These are phyloP conservation scores for Okamejei kenojei DNA, from an alignment of 2,797 vertebrate species.

Conservation along the genomic window DNA sequence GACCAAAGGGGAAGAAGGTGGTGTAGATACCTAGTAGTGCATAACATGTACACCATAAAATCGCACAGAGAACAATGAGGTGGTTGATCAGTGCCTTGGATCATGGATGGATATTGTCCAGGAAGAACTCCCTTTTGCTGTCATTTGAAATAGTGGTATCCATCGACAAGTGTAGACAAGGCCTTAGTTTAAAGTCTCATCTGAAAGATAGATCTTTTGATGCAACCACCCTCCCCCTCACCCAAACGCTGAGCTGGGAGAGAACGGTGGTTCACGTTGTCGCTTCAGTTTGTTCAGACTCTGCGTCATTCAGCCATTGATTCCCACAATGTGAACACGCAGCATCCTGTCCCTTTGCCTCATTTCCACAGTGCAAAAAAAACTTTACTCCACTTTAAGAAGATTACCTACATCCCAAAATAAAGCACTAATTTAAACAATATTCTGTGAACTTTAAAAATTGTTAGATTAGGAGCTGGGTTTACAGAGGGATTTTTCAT, in stretches of 20 bases:
- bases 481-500: not conserved
- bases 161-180: not conserved
- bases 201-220: not conserved
- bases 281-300: not conserved
- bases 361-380: not conserved
- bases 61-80: not conserved
- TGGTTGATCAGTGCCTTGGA: not conserved
- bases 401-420: not conserved
- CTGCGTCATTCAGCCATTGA: not conserved
- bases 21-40: not conserved
- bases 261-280: not conserved
- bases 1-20: no score
- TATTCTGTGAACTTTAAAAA: not conserved
- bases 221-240: not conserved
- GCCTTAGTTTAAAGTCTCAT: not conserved
- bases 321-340: not conserved
- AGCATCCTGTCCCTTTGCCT: not conserved
- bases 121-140: not conserved
- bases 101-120: not conserved
- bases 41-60: not conserved
- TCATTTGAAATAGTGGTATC: not conserved
- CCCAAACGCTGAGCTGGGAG: not conserved
- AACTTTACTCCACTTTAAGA: not conserved
- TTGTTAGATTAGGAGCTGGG: not conserved
- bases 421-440: not conserved